These are phyloP conservation scores for Amazona ochrocephala DNA, from an alignment of 2,797 vertebrate genomes.

Conservation along the genomic window DNA sequence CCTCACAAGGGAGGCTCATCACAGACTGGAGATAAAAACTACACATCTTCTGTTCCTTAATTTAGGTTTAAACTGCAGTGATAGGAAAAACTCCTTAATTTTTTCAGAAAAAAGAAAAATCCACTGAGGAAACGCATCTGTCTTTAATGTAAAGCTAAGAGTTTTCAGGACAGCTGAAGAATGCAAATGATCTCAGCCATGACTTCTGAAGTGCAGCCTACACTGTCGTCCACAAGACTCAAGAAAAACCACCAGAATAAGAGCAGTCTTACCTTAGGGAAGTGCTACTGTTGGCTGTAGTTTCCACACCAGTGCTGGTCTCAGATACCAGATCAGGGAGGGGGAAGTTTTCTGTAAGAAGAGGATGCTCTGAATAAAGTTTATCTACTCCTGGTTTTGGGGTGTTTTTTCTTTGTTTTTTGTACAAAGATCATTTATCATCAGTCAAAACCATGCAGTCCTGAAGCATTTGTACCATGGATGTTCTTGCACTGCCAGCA, in stretches of 20 bases:
- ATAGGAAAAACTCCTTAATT: neutral
- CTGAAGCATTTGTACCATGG: neutral
- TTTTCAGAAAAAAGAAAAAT: neutral
- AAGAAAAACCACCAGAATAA: neutral
- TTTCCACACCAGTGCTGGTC: slow-evolving; percentile 94
- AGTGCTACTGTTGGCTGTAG: slow-evolving; percentile 90
- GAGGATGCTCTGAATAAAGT: neutral
- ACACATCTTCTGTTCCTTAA: neutral
- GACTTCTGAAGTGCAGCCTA: neutral
- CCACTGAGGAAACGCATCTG: neutral
- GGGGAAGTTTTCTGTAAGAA: slow-evolving; percentile 91
- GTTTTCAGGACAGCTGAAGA: neutral
- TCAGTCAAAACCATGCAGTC: neutral
- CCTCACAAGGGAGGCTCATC: neutral
- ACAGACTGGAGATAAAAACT: neutral
- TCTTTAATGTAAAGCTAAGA: neutral
- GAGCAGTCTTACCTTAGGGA: slow-evolving; percentile 85
- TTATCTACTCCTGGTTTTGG: neutral
- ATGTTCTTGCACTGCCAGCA: neutral
- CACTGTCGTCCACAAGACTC: neutral
- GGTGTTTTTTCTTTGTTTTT: neutral
- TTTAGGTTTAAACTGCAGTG: neutral
- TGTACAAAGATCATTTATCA: neutral
- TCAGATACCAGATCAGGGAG: slow-evolving; percentile 91
- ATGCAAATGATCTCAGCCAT: neutral